These are phyloP conservation scores for Hirundichthys speculiger DNA, from an alignment of 2,113 vertebrate genomes.

Conservation along the genomic window DNA sequence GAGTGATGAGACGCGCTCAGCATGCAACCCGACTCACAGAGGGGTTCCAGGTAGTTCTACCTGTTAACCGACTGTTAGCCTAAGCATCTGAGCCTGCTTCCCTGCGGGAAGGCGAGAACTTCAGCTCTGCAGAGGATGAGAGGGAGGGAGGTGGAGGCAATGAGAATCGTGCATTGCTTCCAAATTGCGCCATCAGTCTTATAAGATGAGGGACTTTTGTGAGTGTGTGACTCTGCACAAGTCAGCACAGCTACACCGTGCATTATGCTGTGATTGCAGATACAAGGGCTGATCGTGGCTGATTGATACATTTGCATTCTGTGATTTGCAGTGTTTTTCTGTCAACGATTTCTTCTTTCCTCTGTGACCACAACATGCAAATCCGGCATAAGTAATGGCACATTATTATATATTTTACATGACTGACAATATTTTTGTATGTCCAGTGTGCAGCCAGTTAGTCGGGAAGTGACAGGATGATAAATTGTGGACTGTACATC, in stretches of 20 bases:
- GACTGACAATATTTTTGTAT: too few species aligned
- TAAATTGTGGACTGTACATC: too few species aligned
- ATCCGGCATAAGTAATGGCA: too few species aligned
- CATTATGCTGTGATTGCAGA: neutral
- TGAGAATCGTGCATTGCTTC: slow-evolving; percentile 58
- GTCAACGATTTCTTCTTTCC: too few species aligned
- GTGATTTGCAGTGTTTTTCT: too few species aligned
- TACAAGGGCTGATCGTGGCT: neutral
- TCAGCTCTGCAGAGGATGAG: slow-evolving; percentile 27
- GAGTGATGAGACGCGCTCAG: slow-evolving; percentile 54
- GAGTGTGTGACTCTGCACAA: slow-evolving; percentile 11
- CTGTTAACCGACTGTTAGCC: slow-evolving; percentile 55
- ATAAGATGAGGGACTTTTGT: slow-evolving; percentile 30
- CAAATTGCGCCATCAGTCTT: slow-evolving; percentile 59
- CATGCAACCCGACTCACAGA: slow-evolving; percentile 45
- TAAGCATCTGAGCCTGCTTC: slow-evolving; percentile 45
- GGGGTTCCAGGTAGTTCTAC: slow-evolving; percentile 51
- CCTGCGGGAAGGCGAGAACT: slow-evolving; percentile 48
- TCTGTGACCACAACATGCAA: too few species aligned
- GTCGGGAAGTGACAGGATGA: too few species aligned
- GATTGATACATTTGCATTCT: neutral
- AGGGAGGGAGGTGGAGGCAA: slow-evolving; percentile 20
- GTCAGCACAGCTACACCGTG: neutral
- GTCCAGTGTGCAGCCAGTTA: too few species aligned
- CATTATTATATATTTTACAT: too few species aligned